A percentile compares a stretch with the other conserved stretches of the same genome.
phyloP scores from a whole-genome alignment of 2,113 vertebrate species.

The Prunella fulvescens region DNA sequence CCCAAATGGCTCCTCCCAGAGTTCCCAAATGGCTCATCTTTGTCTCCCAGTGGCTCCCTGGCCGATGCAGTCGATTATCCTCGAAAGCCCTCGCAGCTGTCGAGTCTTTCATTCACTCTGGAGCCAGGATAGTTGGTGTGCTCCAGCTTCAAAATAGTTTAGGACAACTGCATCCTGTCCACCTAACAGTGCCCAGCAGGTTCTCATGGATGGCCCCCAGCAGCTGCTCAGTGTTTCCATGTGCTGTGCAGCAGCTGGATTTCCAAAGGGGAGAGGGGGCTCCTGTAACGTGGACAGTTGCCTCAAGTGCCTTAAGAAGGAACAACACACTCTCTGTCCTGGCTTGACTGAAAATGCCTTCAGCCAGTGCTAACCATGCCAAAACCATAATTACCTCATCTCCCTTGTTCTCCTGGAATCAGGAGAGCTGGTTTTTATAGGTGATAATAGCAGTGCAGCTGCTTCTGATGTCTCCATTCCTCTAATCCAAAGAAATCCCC shows the following conservation, averaged over 20 bases:
- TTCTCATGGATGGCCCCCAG: not conserved
- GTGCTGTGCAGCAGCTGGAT: not conserved
- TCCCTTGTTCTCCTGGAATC: not conserved
- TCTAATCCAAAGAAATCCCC: not conserved
- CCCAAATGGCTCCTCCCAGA: not conserved
- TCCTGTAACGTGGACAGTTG: not conserved
- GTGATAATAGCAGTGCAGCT: not conserved
- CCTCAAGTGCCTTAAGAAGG: not conserved
- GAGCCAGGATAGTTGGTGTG: not conserved
- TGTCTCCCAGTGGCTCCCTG: not conserved
- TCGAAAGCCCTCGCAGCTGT: constrained; percentile 10
- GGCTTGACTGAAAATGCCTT: not conserved
- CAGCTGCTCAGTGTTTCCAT: not conserved
- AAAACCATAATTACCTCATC: constrained; percentile 15
- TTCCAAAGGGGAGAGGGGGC: not conserved
- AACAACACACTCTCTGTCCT: not conserved
- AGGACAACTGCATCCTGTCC: constrained; percentile 14
- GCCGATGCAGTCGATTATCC: not conserved
- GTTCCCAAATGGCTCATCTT: not conserved
- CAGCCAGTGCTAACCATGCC: not conserved
- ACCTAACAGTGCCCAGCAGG: not conserved
- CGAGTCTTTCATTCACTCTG: not conserved
- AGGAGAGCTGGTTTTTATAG: not conserved
- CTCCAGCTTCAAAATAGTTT: constrained; percentile 6
- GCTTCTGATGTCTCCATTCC: not conserved